Evolutionary conservation across 2,113 vertebrate genomes (phyloP), one percentile per base, ranked within the genome.

Genomic region (Chaetops frenatus): DNA sequence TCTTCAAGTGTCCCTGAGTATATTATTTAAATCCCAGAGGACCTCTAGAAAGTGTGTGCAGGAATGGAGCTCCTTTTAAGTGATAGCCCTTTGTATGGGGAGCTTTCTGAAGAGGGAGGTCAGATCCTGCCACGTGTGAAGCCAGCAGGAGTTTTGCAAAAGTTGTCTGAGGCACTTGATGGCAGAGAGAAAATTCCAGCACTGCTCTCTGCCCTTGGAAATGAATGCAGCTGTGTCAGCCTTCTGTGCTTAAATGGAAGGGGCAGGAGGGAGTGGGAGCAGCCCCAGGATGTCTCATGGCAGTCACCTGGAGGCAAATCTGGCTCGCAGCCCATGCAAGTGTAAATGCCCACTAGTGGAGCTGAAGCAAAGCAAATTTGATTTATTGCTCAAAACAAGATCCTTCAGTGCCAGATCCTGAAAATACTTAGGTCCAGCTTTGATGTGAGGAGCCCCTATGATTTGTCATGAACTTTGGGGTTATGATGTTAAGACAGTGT

Each of bases 1-100:
- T 79, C 81, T 91, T 77, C 53, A 57, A 65, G 38, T 69, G 78
- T 79, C 70, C 47, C 92, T 42, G 81, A 73, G 93, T 53, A 81
- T 81, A 48, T 93, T 73, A 73, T 73, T 97, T 54, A 93, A 90
- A 94, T 56, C 90, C 74, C 85, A 90, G 74, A 56, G 81, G 90
- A 64, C 78, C 58, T 91, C 71, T 20, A 45, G 65, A 67, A 60
- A 86, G 79, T 0, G 0, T 4, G 2, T 76, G 58, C 33, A 94
- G 87, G 74, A 77, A 70, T 35, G 79, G 72, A 88, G 81, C 66
- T 77, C 67, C 84, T 81, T 95, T 92, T 50, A 81, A 65, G 38
- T 0, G 14, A 15, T 10, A 47, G 58, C 24, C 56, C 86, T 90
- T 73, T 62, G 42, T 61, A 60, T 4, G 38, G 53, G 84, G 64